Evolutionary conservation across 2,888 invertebrate genomes (phyloP).

Genomic region (Cartodere bifasciata): DNA sequence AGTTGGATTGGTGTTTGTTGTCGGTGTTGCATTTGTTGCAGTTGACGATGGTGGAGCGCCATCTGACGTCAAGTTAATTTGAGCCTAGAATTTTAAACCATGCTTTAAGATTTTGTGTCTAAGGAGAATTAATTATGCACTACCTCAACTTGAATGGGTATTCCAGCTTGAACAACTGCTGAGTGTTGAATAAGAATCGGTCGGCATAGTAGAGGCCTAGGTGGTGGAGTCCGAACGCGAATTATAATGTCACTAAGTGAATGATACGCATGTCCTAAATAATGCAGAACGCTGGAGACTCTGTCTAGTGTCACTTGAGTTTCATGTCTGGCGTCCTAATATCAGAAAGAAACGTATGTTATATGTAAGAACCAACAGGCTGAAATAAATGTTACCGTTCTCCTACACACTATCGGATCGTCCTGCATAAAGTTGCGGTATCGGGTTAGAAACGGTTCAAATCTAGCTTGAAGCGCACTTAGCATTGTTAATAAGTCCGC

Average conservation of each 20-base stretch:
- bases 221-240: conserved; percentile 52
- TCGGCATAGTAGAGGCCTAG: conserved; percentile 55
- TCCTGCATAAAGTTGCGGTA: conserved; percentile 48
- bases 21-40: conserved; percentile 10
- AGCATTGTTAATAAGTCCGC: conserved; percentile 43
- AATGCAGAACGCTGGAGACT: conserved; percentile 71
- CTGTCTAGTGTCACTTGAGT: conserved; percentile 58
- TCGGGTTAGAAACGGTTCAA: conserved; percentile 52
- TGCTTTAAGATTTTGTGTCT: not conserved
- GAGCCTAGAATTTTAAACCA: conserved; percentile 17
- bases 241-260: conserved; percentile 76
- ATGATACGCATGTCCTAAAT: conserved; percentile 79
- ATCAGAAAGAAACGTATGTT: conserved; percentile 24
- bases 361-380: conserved; percentile 12
- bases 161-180: conserved; percentile 49
- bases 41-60: conserved; percentile 16
- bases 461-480: conserved; percentile 41
- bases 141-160: conserved; percentile 51
- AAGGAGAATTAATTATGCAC: conserved; percentile 8
- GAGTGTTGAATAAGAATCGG: conserved; percentile 60
- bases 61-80: conserved; percentile 25
- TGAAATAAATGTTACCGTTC: not conserved
- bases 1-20: conserved; percentile 16
- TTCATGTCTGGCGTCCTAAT: conserved; percentile 36
- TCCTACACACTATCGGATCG: conserved; percentile 47